Evolutionary conservation across 2,888 invertebrate genomes (phyloP), one percentile per base, ranked within the genome.

Genomic region (Brachyopa scutellaris): DNA sequence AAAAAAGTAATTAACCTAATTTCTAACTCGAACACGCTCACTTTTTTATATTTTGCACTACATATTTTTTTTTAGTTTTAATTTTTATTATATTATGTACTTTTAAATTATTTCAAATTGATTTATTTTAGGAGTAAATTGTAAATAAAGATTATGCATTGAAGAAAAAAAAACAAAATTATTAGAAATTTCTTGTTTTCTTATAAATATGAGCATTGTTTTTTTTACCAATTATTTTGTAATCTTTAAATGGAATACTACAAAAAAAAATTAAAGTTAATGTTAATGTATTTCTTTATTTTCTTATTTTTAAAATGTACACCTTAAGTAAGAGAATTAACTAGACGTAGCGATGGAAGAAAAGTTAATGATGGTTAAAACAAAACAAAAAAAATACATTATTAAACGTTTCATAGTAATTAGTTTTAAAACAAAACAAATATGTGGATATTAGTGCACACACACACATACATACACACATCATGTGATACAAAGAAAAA

Each of bases 101-200:
- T 64, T 80, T 77, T 77, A 82, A 76, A 82, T 76, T 76, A 82
- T 82, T 82, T 69, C 67, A 67, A 33, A 59, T 74, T 38, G 42
- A 64, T 76, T 69, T 31, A 66, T 51, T 55, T n/a, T 61, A 82
- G 26, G 36, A 69, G 45, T 69, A 74, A 36, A 53, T 53, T 66
- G 72, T 83, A 83, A 72, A 84, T 77, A 84, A 84, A 77, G 51
- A 61, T 69, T 83, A 72, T 78, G 40, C 64, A 73, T 70, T 53
- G 47, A 76, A 72, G 4, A 33, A 57, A 73, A 66, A 72, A 40
- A 66, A 70, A 78, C 13, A 73, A 69, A 55, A 59, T 59, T 85
- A 84, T 84, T 84, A 80, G 85, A 79, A 85, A 79, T 84, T 83
- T 84, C 80, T 78, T 85, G 84, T 74, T 82, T 73, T 72, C 77